phyloP scores from a whole-genome alignment of 2,797 vertebrate species.

The Gymnoscopelus braueri region DNA sequence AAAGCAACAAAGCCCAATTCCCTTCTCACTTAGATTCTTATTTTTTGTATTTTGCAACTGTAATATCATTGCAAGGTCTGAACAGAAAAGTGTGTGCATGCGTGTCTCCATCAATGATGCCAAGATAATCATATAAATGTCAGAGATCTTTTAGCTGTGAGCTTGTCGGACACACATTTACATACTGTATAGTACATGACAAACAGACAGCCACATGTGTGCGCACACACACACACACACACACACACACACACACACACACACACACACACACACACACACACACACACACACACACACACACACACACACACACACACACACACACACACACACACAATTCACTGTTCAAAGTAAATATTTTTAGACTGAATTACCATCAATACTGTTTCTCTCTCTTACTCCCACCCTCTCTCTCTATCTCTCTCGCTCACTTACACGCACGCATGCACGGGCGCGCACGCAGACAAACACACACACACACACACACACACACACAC shows the following conservation, averaged over 20 bases:
- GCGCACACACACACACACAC: neutral
- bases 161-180: no score
- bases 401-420: no score
- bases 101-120: no score
- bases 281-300: conserved; percentile 14
- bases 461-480: neutral
- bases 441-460: neutral
- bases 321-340: neutral
- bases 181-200: no score
- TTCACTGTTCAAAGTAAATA: no score
- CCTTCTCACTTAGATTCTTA: no score
- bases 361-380: no score
- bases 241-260: neutral
- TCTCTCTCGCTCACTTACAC: neutral
- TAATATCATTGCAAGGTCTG: neutral
- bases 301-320: conserved; percentile 11
- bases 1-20: neutral
- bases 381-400: no score
- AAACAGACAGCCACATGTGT: neutral
- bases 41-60: conserved; percentile 1
- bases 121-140: no score
- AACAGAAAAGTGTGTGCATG: neutral
- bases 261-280: conserved; percentile 12
- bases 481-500: conserved; percentile 7
- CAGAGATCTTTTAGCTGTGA: no score